Evolutionary conservation across 1,140 invertebrate species (phyloP).

Genomic region (Pseudoatta argentina): DNA sequence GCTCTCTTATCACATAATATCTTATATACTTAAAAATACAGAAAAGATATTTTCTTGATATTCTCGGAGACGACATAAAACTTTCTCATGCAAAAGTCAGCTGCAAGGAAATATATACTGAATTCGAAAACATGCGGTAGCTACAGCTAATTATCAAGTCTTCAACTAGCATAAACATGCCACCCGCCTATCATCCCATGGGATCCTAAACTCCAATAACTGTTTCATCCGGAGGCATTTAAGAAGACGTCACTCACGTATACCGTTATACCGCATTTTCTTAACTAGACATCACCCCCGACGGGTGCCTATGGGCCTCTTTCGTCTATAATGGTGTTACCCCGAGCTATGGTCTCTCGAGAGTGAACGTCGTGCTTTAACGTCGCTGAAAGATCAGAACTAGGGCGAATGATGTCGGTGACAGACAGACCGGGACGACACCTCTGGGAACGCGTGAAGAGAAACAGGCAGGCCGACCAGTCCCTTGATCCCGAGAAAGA

Average conservation of each 20-base stretch:
- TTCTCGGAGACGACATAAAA: not conserved
- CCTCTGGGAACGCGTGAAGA: constrained; percentile 62
- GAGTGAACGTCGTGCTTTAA: constrained; percentile 68
- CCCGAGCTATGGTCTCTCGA: constrained; percentile 40
- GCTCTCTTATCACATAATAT: not conserved
- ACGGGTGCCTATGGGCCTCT: not conserved
- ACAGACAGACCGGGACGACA: constrained; percentile 67
- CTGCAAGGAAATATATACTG: not conserved
- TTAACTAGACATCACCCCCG: constrained; percentile 47
- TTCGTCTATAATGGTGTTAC: constrained; percentile 63
- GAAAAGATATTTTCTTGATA: not conserved
- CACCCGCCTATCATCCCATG: constrained; percentile 8
- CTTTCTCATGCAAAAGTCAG: not conserved
- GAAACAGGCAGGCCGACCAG: constrained; percentile 33
- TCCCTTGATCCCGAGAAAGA: not conserved
- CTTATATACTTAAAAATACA: not conserved
- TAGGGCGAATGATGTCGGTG: constrained; percentile 71
- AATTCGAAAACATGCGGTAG: not conserved
- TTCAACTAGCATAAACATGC: not conserved
- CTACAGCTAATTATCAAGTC: constrained; percentile 28
- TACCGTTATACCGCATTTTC: constrained; percentile 40
- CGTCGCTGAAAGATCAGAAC: constrained; percentile 73
- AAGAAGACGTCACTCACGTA: constrained; percentile 62
- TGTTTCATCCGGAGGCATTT: constrained; percentile 46
- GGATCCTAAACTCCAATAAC: constrained; percentile 3